Evolutionary conservation across 2,113 vertebrate species (phyloP), one percentile per base, ranked within the genome.

Genomic region (Trinectes maculatus): DNA sequence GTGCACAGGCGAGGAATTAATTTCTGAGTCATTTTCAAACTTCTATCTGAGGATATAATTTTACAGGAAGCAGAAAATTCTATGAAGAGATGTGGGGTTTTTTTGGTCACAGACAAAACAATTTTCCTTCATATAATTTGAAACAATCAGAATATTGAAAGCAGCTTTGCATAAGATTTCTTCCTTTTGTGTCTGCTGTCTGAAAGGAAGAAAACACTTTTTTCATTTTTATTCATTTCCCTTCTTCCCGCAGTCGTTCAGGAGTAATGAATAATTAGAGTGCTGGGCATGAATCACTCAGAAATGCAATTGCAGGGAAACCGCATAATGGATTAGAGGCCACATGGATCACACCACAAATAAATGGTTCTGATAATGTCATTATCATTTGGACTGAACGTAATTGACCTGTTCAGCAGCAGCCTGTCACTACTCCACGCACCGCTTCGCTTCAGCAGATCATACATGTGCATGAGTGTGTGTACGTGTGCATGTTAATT

Each of bases 341-440:
- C 84, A 72, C 76, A 49, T 81, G 75, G 84, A 90, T 89, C 81
- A 79, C 81, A 66, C 58, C 73, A 80, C 82, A 87, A 87, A 89
- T 89, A 88, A 91, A 88, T 77, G 82, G 28, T 79, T n/a, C 72
- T 85, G 81, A 87, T 90, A 85, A 89, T 86, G 76, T 85, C 87
- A 82, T 86, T 87, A 90, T 89, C 74, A 67, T 86, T 82, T 71
- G 61, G 58, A 82, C 76, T 52, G 84, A 68, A 77, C 71, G 80
- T 85, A 87, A 90, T 88, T 91, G 89, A 90, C 91, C 84, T 67
- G 80, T 76, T 79, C 74, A 36, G 56, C 68, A 57, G 65, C 77
- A 34, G 85, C 80, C 70, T 74, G 67, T 83, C 64, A 33, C 42
- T 21, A 66, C 66, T 62, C 10, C 46, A 62, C 68, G 75, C 78